These are phyloP conservation scores for Andrena camellia DNA, from an alignment of 2,888 invertebrate genomes.

Conservation along the genomic window DNA sequence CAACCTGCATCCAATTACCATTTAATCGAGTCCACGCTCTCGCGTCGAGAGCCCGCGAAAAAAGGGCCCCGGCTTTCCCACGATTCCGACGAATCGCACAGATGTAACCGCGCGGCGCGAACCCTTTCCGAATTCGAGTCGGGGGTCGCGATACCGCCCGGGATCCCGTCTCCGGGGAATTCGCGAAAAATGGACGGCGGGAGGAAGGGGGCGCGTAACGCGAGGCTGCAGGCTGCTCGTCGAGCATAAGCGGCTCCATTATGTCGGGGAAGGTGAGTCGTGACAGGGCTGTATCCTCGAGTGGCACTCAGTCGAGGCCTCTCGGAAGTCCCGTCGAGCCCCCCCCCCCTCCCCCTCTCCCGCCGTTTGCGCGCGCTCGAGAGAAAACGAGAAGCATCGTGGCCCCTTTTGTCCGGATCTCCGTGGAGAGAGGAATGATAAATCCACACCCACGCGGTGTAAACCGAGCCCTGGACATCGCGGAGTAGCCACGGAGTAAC, in stretches of 20 bases:
- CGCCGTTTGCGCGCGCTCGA: not conserved
- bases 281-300: constrained; percentile 63
- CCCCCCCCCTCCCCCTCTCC: not conserved
- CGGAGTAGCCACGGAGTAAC: constrained; percentile 45
- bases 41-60: constrained; percentile 15
- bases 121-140: constrained; percentile 57
- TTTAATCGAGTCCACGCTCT: constrained; percentile 3
- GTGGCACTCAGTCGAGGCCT: constrained; percentile 44
- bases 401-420: constrained; percentile 64
- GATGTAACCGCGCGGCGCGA: constrained; percentile 50
- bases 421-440: constrained; percentile 62
- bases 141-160: constrained; percentile 46
- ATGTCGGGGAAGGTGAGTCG: constrained; percentile 65
- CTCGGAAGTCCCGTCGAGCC: constrained; percentile 10
- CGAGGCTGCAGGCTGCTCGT: constrained; percentile 38
- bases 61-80: constrained; percentile 58
- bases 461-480: constrained; percentile 65
- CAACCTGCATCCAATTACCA: constrained; percentile 7
- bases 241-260: constrained; percentile 60
- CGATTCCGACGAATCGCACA: constrained; percentile 65
- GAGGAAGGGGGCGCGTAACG: constrained; percentile 52
- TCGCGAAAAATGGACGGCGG: constrained; percentile 37
- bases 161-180: constrained; percentile 62
- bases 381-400: constrained; percentile 29
- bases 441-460: constrained; percentile 74